A percentile compares a stretch with the other conserved stretches of the same genome.
phyloP scores from a whole-genome alignment of 2,797 vertebrate species.

The Tinamus major region DNA sequence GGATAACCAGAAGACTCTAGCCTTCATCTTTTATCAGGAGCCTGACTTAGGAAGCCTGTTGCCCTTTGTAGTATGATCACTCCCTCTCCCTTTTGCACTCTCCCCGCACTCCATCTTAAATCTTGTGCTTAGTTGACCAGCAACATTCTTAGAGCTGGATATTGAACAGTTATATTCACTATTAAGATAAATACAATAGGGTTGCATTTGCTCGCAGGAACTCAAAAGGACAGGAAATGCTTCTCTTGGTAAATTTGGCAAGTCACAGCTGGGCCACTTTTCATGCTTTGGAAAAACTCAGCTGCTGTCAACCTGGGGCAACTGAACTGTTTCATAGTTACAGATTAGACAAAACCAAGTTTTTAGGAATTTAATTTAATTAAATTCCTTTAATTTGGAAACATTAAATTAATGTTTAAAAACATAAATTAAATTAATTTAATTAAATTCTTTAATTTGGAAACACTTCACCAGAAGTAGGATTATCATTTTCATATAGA shows the following conservation, averaged over 20 bases:
- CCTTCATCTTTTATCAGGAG: constrained; percentile 13
- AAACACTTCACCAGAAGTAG: not conserved
- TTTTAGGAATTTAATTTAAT: not conserved
- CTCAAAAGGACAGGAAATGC: too few species aligned
- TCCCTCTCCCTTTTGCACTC: too few species aligned
- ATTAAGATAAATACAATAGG: not conserved
- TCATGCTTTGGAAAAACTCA: not conserved
- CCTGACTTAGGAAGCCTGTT: not conserved
- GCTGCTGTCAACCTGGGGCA: not conserved
- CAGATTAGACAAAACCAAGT: not conserved
- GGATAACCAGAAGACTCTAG: constrained; percentile 42
- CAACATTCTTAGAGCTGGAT: not conserved
- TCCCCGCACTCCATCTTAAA: not conserved
- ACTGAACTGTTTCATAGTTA: not conserved
- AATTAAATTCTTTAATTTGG: too few species aligned
- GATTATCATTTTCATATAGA: not conserved
- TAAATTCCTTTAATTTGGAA: not conserved
- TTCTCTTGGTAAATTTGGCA: not conserved
- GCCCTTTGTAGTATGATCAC: not conserved
- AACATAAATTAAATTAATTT: too few species aligned
- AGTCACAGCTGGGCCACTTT: not conserved
- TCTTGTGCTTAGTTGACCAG: not conserved
- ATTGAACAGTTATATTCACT: not conserved
- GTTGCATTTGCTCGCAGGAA: not conserved
- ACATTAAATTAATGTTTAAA: not conserved